Evolutionary conservation across 2,113 vertebrate species (phyloP).

Genomic region (Amphiprion percula): DNA sequence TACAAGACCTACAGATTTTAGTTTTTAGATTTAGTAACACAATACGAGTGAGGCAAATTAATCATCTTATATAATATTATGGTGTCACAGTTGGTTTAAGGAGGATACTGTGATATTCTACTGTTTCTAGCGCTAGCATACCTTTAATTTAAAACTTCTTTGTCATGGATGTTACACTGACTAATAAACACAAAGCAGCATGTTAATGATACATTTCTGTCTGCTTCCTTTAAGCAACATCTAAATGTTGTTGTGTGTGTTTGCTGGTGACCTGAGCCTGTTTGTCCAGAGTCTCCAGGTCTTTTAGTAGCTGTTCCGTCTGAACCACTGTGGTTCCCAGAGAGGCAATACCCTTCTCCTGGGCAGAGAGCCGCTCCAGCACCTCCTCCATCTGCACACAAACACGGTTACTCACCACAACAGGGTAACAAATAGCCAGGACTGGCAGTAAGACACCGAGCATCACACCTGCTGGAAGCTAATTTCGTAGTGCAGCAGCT

Average conservation of each 20-base stretch:
- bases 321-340: constrained; percentile 86
- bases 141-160: too few relatives aligned
- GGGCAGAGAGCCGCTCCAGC: constrained; percentile 85
- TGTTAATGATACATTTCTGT: too few relatives aligned
- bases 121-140: too few relatives aligned
- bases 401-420: constrained; percentile 42
- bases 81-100: too few relatives aligned
- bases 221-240: too few relatives aligned
- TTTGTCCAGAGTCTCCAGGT: constrained; percentile 87
- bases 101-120: too few relatives aligned
- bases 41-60: too few relatives aligned
- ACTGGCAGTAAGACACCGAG: not conserved
- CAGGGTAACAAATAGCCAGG: not conserved
- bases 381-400: constrained; percentile 86
- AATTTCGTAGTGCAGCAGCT: constrained; percentile 93
- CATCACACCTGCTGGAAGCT: constrained; percentile 92
- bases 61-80: too few relatives aligned
- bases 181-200: too few relatives aligned
- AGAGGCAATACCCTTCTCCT: constrained; percentile 86
- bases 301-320: constrained; percentile 89
- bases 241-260: not conserved
- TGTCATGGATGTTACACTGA: too few relatives aligned
- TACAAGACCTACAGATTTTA: too few relatives aligned
- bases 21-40: too few relatives aligned
- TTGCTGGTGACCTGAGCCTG: constrained; percentile 86